Conservation (phyloP, 2,113 vertebrate species). For the Siniperca chuatsi region DNA sequence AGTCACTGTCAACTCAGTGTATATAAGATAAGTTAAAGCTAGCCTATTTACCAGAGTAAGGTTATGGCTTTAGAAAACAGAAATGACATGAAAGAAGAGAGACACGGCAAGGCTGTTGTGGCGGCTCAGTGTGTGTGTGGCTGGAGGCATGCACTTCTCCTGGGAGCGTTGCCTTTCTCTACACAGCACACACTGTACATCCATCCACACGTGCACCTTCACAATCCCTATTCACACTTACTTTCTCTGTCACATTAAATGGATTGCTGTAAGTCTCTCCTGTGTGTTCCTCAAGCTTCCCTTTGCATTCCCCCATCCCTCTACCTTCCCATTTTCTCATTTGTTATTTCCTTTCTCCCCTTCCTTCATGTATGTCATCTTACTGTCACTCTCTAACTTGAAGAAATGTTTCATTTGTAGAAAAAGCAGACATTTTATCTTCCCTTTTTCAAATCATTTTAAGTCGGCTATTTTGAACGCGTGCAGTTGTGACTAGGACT, state of each 20-base stretch:
- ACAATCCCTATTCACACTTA: background rate
- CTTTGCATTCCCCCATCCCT: background rate
- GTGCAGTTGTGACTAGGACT: too few species aligned
- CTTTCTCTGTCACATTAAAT: constrained; percentile 1
- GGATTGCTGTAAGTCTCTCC: constrained; percentile 2
- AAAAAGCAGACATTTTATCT: background rate
- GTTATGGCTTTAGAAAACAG: too few species aligned
- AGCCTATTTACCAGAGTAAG: background rate
- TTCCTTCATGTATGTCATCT: too few species aligned
- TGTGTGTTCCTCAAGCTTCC: background rate
- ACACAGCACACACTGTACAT: background rate
- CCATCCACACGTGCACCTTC: background rate
- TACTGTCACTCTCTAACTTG: too few species aligned
- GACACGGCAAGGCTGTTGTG: background rate
- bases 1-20: background rate
- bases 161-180: background rate
- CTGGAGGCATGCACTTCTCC: background rate
- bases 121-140: background rate
- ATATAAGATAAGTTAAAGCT: background rate
- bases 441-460: background rate
- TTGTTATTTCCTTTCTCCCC: background rate
- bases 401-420: background rate
- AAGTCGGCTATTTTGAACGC: background rate
- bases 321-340: constrained; percentile 7
- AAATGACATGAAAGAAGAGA: background rate